phyloP scores from a whole-genome alignment of 2,888 invertebrate genomes.

The Temnothorax rugatulus region DNA sequence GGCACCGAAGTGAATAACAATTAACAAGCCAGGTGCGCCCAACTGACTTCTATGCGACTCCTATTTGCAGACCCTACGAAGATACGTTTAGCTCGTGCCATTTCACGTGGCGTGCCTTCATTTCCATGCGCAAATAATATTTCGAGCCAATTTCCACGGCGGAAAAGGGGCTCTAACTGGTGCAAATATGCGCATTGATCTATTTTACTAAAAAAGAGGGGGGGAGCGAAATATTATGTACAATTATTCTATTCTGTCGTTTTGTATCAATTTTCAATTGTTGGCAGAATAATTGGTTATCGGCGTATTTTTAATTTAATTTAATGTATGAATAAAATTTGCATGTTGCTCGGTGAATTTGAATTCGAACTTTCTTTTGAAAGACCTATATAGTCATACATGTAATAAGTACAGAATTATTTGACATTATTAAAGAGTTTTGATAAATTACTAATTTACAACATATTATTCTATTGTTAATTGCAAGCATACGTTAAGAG shows the following conservation, averaged over 20 bases:
- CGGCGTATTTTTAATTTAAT: background rate
- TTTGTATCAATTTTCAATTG: conserved; percentile 7
- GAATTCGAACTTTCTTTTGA: background rate
- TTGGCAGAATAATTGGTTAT: conserved; percentile 9
- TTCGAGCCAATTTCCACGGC: conserved; percentile 60
- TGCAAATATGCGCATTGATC: conserved; percentile 30
- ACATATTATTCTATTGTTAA: background rate
- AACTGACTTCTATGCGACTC: conserved; percentile 31
- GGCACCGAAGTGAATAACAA: conserved; percentile 72
- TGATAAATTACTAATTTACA: background rate
- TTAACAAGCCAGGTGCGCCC: conserved; percentile 62
- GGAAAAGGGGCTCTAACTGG: conserved; percentile 26
- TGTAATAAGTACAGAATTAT: background rate
- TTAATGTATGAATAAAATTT: background rate
- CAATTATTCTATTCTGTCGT: background rate
- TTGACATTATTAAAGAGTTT: background rate
- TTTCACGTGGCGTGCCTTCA: conserved; percentile 71
- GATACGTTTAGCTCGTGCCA: conserved; percentile 66
- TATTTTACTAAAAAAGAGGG: background rate
- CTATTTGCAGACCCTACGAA: conserved; percentile 61
- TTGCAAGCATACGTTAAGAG: background rate
- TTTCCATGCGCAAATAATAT: conserved; percentile 77
- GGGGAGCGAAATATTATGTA: background rate
- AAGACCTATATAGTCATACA: background rate
- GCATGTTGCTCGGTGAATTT: background rate